Percentiles rank a stretch among this genome's conserved stretches.
These are phyloP conservation scores for Caenorhabditis wallacei DNA, from an alignment of 2,888 invertebrate genomes.

Conservation along the genomic window DNA sequence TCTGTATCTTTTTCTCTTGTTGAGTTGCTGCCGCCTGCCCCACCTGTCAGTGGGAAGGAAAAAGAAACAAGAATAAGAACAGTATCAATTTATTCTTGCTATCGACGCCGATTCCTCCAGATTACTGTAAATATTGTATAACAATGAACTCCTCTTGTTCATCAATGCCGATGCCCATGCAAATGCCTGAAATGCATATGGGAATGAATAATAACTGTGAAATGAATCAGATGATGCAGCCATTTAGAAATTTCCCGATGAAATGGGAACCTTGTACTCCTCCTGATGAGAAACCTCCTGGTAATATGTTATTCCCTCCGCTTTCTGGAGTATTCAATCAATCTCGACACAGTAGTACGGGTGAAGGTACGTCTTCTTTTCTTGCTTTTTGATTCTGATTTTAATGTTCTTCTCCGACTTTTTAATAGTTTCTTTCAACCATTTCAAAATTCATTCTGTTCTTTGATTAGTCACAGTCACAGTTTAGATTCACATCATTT, in stretches of 20 bases:
- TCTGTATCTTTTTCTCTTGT: conserved; percentile 36
- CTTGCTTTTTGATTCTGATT: not conserved
- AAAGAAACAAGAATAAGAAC: conserved; percentile 47
- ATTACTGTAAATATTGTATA: conserved; percentile 56
- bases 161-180: conserved; percentile 36
- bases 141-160: conserved; percentile 34
- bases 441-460: not conserved
- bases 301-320: conserved; percentile 47
- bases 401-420: not conserved
- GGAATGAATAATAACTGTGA: conserved; percentile 28
- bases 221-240: conserved; percentile 39
- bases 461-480: not conserved
- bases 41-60: conserved; percentile 44
- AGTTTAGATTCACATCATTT: conserved; percentile 8
- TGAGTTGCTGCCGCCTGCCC: conserved; percentile 63
- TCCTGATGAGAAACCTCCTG: conserved; percentile 58
- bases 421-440: not conserved
- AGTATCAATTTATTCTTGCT: conserved; percentile 36
- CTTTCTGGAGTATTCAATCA: conserved; percentile 45
- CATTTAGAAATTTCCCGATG: conserved; percentile 24
- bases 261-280: conserved; percentile 66
- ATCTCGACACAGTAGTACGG: conserved; percentile 43
- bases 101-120: not conserved
- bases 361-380: conserved; percentile 33
- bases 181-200: conserved; percentile 27